Evolutionary conservation across 1,140 invertebrate genomes (phyloP), one percentile per base, ranked within the genome.

Genomic region (Bombus sylvicola): DNA sequence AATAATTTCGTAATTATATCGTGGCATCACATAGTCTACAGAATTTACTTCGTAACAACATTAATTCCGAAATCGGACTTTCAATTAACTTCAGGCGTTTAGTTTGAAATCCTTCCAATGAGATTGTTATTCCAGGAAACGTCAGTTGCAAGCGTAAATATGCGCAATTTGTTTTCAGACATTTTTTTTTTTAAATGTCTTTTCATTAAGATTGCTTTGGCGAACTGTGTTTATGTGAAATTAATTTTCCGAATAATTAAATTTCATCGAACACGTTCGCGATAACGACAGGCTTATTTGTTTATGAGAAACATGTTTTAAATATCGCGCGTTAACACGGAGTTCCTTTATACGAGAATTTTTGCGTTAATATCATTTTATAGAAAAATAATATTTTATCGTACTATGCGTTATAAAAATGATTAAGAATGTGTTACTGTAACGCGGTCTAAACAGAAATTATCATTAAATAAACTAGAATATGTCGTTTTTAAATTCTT

Each of bases 41-140:
- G 13, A 72, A 72, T 72, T 72, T n/a, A 72, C 69, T 72, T n/a
- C 12, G 37, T n/a, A 41, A 37, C 39, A 72, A 72, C 10, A 72
- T 72, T 72, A 39, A 41, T 72, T n/a, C 28, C 28, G 12, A 5
- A 71, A 28, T n/a, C 28, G 28, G 41, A 72, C 34, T 72, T 72
- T 72, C 37, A 41, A 39, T 72, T 72, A 72, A 41, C 41, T 72
- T 41, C 69, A 15, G 13, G 28, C 9, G 22, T 68, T 68, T 68
- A 68, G 34, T 31, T 10, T 22, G 37, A 41, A 28, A 41, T 9
- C 22, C 34, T 72, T 72, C n/a, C 2, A 39, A 13, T 13, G 22
- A n/a, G 22, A 41, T 72, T 72, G 37, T 72, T 72, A 72, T 71
- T 13, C 3, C 4, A 71, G 25, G 8, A 37, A 71, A 13, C 37